Evolutionary conservation across 2,113 vertebrate species (phyloP).

Genomic region (Oreochromis tanganicae): DNA sequence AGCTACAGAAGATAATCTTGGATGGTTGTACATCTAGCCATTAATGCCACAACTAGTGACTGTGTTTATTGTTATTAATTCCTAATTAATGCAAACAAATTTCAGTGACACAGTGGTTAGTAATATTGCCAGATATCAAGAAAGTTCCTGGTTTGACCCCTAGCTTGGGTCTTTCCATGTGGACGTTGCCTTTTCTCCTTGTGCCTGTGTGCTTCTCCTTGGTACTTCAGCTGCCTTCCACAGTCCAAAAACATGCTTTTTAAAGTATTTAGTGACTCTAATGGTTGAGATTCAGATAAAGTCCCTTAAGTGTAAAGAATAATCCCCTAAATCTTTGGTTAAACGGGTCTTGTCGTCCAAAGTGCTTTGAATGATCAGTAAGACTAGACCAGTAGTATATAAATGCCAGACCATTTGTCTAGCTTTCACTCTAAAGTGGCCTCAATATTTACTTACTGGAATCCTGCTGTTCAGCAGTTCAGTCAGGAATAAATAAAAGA

Average conservation of each 20-base stretch:
- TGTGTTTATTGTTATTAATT: not conserved
- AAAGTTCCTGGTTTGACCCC: not conserved
- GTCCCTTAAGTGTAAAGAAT: too few relatives aligned
- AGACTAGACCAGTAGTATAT: too few relatives aligned
- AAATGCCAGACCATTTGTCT: too few relatives aligned
- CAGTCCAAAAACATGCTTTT: not conserved
- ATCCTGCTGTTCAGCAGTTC: not conserved
- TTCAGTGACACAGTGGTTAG: not conserved
- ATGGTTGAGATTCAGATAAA: too few relatives aligned
- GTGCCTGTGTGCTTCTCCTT: not conserved
- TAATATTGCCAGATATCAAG: not conserved
- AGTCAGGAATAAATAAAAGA: not conserved
- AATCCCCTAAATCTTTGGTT: too few relatives aligned
- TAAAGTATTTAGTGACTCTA: too few relatives aligned
- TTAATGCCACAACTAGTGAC: not conserved
- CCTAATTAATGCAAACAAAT: not conserved
- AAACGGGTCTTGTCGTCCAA: too few relatives aligned
- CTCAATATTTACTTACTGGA: not conserved
- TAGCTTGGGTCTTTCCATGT: not conserved
- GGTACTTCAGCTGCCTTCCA: not conserved
- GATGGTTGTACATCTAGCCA: rapidly evolving
- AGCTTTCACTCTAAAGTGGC: not conserved
- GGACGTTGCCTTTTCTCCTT: not conserved
- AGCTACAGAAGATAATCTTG: not conserved
- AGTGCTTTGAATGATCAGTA: too few relatives aligned